A percentile compares a stretch with the other conserved stretches of the same genome.
phyloP scores from a whole-genome alignment of 2,113 vertebrate species.

The Oenanthe melanoleuca region DNA sequence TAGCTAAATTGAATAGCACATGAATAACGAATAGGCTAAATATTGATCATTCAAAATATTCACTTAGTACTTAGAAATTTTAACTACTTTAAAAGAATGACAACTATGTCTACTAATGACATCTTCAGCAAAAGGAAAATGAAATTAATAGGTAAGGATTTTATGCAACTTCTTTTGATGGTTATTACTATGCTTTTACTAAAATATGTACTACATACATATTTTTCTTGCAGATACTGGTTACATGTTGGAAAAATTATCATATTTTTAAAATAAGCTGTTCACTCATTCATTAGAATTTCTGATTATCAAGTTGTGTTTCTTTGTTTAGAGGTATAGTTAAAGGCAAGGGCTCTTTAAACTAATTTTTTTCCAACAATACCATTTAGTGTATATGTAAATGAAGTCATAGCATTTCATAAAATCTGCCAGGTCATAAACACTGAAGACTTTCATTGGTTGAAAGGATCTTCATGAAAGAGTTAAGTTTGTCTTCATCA shows the following conservation, averaged over 20 bases:
- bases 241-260: background rate
- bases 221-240: background rate
- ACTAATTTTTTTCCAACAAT: background rate
- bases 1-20: conserved; percentile 9
- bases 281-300: background rate
- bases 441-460: background rate
- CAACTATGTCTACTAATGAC: conserved; percentile 1
- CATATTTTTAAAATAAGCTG: background rate
- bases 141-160: background rate
- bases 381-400: background rate
- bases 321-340: background rate
- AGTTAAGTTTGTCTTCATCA: conserved; percentile 35
- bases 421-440: conserved; percentile 6
- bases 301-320: background rate
- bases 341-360: background rate
- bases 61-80: conserved; percentile 24
- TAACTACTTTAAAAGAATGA: background rate
- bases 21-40: conserved; percentile 39
- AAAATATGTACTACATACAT: background rate
- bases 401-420: conserved; percentile 1
- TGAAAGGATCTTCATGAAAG: conserved; percentile 18
- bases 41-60: conserved; percentile 46
- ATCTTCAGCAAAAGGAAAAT: conserved; percentile 7
- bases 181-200: background rate
- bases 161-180: background rate